Conservation (phyloP, 2,797 vertebrate genomes). For the Enteromius thamalakanensis region DNA sequence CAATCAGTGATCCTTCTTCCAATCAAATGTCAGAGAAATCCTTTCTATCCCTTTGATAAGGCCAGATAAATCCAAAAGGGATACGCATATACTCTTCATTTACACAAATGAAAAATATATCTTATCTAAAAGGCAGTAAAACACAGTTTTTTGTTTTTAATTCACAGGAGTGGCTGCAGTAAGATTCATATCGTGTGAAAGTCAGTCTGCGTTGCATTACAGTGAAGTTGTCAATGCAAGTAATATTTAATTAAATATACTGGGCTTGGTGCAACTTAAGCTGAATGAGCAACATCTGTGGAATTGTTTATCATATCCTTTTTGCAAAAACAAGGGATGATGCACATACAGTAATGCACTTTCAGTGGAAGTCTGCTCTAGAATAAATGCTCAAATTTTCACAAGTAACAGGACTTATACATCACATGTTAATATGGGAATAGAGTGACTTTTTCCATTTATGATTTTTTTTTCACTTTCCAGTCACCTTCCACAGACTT, state of each 20-base stretch:
- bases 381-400: neutral
- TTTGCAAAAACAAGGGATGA: neutral
- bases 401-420: neutral
- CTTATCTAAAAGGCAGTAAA: neutral
- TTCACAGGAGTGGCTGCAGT: conserved; percentile 20
- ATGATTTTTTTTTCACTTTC: neutral
- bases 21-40: neutral
- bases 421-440: neutral
- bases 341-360: conserved; percentile 3
- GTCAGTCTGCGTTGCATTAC: conserved; percentile 5
- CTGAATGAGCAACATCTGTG: conserved; percentile 9
- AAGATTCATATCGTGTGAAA: neutral
- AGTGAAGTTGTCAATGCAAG: neutral
- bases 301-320: neutral
- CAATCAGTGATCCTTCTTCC: neutral
- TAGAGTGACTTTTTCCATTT: neutral
- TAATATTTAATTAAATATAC: neutral
- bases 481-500: neutral
- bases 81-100: neutral
- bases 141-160: conserved; percentile 5
- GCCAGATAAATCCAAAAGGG: neutral
- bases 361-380: neutral
- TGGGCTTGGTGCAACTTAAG: neutral
- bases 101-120: neutral
- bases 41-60: neutral